Conservation (phyloP, 2,888 invertebrate species). For the Carpatolechia fugitivella region DNA sequence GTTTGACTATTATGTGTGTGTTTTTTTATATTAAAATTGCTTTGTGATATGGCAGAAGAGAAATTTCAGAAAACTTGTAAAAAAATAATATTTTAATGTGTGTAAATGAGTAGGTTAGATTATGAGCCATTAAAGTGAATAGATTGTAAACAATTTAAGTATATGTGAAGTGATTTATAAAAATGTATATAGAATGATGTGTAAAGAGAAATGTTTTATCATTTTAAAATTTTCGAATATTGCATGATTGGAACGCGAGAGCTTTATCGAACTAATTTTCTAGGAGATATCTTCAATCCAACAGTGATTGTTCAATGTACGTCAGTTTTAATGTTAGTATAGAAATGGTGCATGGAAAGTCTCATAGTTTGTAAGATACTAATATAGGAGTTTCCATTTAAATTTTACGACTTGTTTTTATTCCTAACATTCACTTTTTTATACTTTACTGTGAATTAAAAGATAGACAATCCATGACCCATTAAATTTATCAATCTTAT, state of each 20-base stretch:
- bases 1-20: slow-evolving; percentile 51
- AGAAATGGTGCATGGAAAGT: slow-evolving; percentile 52
- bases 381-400: slow-evolving; percentile 22
- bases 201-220: slow-evolving; percentile 41
- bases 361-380: slow-evolving; percentile 41
- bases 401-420: slow-evolving; percentile 19
- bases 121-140: slow-evolving; percentile 22
- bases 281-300: slow-evolving; percentile 16
- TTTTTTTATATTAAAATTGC: slow-evolving; percentile 59
- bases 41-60: slow-evolving; percentile 65
- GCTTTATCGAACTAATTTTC: slow-evolving; percentile 46
- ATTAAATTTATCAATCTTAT: background rate
- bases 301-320: slow-evolving; percentile 32
- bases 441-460: background rate
- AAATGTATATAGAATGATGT: slow-evolving; percentile 53
- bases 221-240: slow-evolving; percentile 42
- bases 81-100: slow-evolving; percentile 29
- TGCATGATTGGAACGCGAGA: slow-evolving; percentile 47
- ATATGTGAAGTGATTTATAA: slow-evolving; percentile 15
- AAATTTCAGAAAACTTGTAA: slow-evolving; percentile 37
- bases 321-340: slow-evolving; percentile 31
- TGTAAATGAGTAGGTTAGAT: slow-evolving; percentile 33
- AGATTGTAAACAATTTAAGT: slow-evolving; percentile 18
- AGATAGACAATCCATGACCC: slow-evolving; percentile 7
- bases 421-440: background rate